Evolutionary conservation across 2,797 vertebrate species (phyloP).

Genomic region (Dermochelys coriacea): DNA sequence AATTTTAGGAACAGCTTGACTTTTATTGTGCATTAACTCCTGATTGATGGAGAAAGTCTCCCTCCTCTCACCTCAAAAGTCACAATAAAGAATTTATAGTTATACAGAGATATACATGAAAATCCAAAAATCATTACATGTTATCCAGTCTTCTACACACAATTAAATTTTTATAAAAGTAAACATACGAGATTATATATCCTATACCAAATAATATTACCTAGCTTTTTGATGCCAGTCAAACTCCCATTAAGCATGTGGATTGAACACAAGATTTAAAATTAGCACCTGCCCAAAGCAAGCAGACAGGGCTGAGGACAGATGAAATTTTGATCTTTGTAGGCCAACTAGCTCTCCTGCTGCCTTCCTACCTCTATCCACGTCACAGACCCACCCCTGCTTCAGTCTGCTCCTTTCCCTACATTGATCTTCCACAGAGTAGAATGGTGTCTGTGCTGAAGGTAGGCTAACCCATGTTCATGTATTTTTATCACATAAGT

Average conservation of each 20-base stretch:
- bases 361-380: neutral
- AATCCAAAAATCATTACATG: no score
- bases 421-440: neutral
- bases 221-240: no score
- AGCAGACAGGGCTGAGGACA: neutral
- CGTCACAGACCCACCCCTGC: neutral
- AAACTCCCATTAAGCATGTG: no score
- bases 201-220: no score
- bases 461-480: neutral
- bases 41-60: no score
- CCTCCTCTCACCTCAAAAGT: no score
- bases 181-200: no score
- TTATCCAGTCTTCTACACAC: no score
- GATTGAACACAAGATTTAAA: neutral
- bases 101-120: no score
- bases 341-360: neutral
- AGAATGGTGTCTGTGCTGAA: neutral
- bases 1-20: neutral
- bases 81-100: no score
- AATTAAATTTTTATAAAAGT: no score
- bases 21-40: accelerated
- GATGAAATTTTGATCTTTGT: neutral
- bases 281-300: no score
- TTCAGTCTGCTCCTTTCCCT: neutral
- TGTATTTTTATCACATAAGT: neutral